Percentiles rank a stretch among this genome's conserved stretches.
phyloP scores from a whole-genome alignment of 1,140 invertebrate genomes.

The Drosophila murphyi region DNA sequence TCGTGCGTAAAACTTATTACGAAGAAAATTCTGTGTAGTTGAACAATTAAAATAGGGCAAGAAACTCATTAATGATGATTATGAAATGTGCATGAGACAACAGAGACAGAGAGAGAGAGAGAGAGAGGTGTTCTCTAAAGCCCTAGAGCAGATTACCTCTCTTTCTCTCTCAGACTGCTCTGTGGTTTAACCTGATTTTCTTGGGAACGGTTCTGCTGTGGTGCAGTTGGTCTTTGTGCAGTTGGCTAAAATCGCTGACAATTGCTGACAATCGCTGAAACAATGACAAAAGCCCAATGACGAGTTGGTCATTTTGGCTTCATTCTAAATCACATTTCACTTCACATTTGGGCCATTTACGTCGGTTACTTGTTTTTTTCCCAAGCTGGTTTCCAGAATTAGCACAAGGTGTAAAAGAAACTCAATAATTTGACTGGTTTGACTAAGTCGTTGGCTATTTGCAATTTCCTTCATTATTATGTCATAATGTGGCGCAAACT shows the following conservation, averaged over 20 bases:
- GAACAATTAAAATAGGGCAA: constrained; percentile 71
- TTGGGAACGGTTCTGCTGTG: constrained; percentile 3
- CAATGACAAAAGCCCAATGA: constrained; percentile 19
- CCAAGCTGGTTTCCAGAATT: background rate
- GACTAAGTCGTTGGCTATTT: background rate
- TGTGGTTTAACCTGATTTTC: constrained; percentile 52
- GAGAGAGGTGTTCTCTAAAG: no score
- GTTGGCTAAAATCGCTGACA: constrained; percentile 41
- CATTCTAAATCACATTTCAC: constrained; percentile 53
- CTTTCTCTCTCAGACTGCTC: background rate
- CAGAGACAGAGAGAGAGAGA: no score
- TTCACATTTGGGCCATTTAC: constrained; percentile 25
- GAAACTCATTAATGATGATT: constrained; percentile 76
- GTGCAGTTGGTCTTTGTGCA: constrained; percentile 25
- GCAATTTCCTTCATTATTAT: background rate
- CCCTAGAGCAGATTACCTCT: no score
- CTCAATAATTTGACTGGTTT: background rate
- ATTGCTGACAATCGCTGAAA: background rate
- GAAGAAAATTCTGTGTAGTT: constrained; percentile 42
- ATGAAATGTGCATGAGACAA: constrained; percentile 58
- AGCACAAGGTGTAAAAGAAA: background rate
- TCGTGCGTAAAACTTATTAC: constrained; percentile 44
- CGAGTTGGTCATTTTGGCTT: constrained; percentile 46
- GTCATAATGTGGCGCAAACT: background rate
- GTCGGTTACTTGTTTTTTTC: background rate